Conservation (phyloP, 2,113 vertebrate genomes). For the Nerophis ophidion region DNA sequence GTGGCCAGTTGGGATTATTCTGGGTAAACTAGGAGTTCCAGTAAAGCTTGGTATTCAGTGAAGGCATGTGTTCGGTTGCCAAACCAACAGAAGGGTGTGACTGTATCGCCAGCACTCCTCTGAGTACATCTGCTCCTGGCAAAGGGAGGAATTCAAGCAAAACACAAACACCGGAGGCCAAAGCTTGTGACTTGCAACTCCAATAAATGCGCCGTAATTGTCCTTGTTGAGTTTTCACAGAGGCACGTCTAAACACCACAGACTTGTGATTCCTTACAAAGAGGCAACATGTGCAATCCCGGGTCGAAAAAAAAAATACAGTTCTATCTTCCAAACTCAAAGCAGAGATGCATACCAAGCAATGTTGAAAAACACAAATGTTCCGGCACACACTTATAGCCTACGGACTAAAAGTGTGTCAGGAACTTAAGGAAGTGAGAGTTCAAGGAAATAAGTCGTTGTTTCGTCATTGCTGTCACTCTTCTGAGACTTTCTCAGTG, state of each 20-base stretch:
- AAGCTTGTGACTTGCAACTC: constrained; percentile 35
- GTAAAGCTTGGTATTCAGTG: constrained; percentile 34
- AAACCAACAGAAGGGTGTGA: constrained; percentile 53
- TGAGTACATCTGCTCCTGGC: constrained; percentile 41
- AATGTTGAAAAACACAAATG: not conserved
- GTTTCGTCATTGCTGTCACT: too few species aligned
- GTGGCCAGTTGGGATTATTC: constrained; percentile 3
- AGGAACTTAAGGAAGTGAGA: too few species aligned
- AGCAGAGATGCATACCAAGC: not conserved
- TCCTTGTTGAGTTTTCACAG: not conserved
- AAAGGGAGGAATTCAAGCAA: constrained; percentile 36
- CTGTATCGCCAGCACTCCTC: constrained; percentile 33
- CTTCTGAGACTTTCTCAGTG: too few species aligned
- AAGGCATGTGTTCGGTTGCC: constrained; percentile 35
- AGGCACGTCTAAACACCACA: not conserved
- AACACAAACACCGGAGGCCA: constrained; percentile 26
- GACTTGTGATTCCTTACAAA: not conserved
- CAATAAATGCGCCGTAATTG: not conserved
- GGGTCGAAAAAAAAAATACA: not conserved
- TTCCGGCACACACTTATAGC: not conserved
- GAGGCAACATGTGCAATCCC: not conserved
- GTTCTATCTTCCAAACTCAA: not conserved
- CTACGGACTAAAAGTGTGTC: not conserved
- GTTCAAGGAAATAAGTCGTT: too few species aligned
- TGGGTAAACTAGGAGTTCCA: constrained; percentile 5